Evolutionary conservation across 2,797 vertebrate genomes (phyloP).

Genomic region (Propithecus perrieri): DNA sequence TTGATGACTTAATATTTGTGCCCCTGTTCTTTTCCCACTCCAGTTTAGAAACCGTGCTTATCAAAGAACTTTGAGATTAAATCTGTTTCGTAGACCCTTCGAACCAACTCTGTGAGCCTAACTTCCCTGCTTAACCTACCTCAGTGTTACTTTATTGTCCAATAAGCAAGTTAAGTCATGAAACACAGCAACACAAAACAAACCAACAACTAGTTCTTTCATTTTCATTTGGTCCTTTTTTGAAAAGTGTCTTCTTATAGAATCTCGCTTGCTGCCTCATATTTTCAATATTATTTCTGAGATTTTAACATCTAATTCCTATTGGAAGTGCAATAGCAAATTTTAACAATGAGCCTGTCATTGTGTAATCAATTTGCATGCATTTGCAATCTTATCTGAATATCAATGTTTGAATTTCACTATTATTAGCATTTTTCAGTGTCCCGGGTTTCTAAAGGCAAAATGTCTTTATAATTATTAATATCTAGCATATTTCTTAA

Average conservation of each 20-base stretch:
- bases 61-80: neutral
- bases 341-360: neutral
- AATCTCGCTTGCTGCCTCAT: neutral
- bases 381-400: neutral
- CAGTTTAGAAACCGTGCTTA: neutral
- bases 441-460: neutral
- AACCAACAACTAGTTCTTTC: neutral
- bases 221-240: neutral
- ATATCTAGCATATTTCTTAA: neutral
- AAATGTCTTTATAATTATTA: neutral
- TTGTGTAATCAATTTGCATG: neutral
- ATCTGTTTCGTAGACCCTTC: neutral
- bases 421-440: neutral
- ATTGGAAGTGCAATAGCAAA: neutral
- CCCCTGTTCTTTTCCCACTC: neutral
- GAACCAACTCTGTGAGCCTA: neutral
- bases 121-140: neutral
- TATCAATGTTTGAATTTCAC: neutral
- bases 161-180: neutral
- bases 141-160: neutral
- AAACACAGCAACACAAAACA: neutral
- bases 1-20: neutral
- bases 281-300: neutral
- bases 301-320: neutral
- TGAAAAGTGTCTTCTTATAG: neutral